phyloP scores from a whole-genome alignment of 2,888 invertebrate genomes.

The Lingula anatina region DNA sequence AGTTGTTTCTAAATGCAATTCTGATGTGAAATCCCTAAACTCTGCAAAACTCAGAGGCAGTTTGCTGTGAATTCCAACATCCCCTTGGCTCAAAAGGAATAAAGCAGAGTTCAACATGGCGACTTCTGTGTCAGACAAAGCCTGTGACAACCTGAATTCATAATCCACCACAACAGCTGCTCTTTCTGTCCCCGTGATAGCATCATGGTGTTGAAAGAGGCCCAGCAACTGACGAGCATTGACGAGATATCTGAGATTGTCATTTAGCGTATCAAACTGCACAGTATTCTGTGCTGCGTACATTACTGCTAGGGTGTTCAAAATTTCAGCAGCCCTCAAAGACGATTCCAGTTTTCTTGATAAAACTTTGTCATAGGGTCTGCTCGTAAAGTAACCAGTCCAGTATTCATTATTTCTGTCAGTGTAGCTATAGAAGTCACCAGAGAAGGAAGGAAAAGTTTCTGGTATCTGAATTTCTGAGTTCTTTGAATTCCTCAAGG shows the following conservation, averaged over 20 bases:
- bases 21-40: too few relatives aligned
- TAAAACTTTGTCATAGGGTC: slow-evolving; percentile 63
- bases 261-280: slow-evolving; percentile 19
- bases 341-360: slow-evolving; percentile 57
- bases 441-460: slow-evolving; percentile 78
- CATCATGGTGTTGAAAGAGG: slow-evolving; percentile 95
- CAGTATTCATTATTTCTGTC: slow-evolving; percentile 83
- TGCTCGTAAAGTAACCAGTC: slow-evolving; percentile 93
- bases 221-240: slow-evolving; percentile 75
- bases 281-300: slow-evolving; percentile 21
- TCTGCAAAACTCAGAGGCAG: too few relatives aligned
- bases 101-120: too few relatives aligned
- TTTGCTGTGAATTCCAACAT: too few relatives aligned
- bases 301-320: slow-evolving; percentile 30
- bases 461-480: too few relatives aligned
- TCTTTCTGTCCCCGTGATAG: slow-evolving; percentile 93
- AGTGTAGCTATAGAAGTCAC: slow-evolving; percentile 95
- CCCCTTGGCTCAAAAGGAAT: too few relatives aligned
- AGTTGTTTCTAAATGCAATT: too few relatives aligned
- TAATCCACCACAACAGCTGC: slow-evolving; percentile 91
- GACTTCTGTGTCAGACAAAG: slow-evolving; percentile 27
- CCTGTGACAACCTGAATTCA: slow-evolving; percentile 29
- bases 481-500: slow-evolving; percentile 1
- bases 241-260: slow-evolving; percentile 23
- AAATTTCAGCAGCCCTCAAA: slow-evolving; percentile 43